Percentiles rank a stretch among this genome's conserved stretches.
These are phyloP conservation scores for Phylloscopus trochiloides DNA, from an alignment of 2,113 vertebrate genomes.

Conservation along the genomic window DNA sequence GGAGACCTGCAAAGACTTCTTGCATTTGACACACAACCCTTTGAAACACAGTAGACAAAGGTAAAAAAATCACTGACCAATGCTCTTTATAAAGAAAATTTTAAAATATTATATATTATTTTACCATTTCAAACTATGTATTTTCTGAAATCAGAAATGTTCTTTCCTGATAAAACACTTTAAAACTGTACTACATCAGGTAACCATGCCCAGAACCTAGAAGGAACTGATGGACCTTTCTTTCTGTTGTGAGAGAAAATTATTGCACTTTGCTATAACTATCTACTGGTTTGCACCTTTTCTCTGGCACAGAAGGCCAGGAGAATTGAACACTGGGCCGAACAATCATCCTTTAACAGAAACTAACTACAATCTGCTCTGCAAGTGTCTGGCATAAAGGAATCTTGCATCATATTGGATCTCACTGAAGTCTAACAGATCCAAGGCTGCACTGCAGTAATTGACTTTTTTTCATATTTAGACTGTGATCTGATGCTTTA, in stretches of 20 bases:
- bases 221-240: background rate
- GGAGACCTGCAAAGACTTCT: background rate
- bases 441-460: background rate
- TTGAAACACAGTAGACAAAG: background rate
- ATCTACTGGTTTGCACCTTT: background rate
- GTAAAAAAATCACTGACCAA: background rate
- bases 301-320: background rate
- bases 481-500: background rate
- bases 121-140: background rate
- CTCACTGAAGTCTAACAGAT: background rate
- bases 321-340: background rate
- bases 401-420: background rate
- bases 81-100: background rate
- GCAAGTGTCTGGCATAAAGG: background rate
- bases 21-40: background rate
- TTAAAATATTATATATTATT: background rate
- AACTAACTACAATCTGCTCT: background rate
- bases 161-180: background rate
- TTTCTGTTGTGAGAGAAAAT: background rate
- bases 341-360: rapidly evolving
- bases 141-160: background rate
- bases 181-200: background rate
- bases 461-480: background rate
- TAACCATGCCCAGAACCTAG: background rate
- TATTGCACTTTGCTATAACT: background rate